These are phyloP conservation scores for Euborellia annulipes DNA, from an alignment of 1,140 invertebrate species.

Conservation along the genomic window DNA sequence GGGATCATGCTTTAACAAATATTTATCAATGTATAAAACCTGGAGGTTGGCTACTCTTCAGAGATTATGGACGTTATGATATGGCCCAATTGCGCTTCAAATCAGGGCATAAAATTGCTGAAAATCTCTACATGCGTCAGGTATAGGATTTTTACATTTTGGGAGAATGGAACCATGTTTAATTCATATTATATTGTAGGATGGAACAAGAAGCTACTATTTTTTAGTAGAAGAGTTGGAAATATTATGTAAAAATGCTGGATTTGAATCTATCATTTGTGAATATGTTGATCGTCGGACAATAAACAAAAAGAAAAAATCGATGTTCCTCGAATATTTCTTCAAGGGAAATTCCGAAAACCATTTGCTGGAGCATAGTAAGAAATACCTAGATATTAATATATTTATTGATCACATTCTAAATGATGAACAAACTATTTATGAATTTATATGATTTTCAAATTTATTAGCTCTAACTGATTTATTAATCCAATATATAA, in stretches of 20 bases:
- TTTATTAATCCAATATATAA: neutral
- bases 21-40: slow-evolving; percentile 52
- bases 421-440: neutral
- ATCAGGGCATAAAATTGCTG: slow-evolving; percentile 77
- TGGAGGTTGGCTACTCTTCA: slow-evolving; percentile 72
- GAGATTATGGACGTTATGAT: slow-evolving; percentile 97
- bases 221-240: slow-evolving; percentile 53
- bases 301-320: slow-evolving; percentile 83
- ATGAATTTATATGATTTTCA: neutral
- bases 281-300: slow-evolving; percentile 73
- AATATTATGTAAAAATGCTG: slow-evolving; percentile 41
- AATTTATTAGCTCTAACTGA: neutral
- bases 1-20: slow-evolving; percentile 48
- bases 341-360: slow-evolving; percentile 76
- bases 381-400: neutral
- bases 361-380: slow-evolving; percentile 16
- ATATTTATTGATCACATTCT: neutral
- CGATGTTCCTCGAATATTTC: slow-evolving; percentile 76
- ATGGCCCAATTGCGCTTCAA: slow-evolving; percentile 92
- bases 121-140: slow-evolving; percentile 92
- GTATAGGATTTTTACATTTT: slow-evolving; percentile 23
- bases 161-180: neutral
- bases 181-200: slow-evolving; percentile 16
- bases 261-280: slow-evolving; percentile 50
- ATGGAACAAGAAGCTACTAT: slow-evolving; percentile 54